These are phyloP conservation scores for Biston betularia DNA, from an alignment of 2,888 invertebrate species.

Conservation along the genomic window DNA sequence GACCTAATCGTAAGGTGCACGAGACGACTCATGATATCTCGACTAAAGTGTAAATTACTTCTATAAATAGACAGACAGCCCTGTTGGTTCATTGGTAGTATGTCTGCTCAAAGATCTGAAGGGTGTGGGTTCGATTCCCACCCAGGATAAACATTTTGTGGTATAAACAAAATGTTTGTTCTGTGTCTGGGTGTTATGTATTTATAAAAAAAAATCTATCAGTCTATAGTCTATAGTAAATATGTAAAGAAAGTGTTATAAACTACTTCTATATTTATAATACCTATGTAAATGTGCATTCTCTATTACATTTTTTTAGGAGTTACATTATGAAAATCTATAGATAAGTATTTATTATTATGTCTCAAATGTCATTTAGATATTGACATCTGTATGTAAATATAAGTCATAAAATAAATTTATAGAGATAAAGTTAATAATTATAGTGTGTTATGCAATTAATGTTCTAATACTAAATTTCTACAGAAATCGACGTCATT, in stretches of 20 bases:
- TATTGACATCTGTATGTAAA: neutral
- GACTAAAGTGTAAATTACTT: neutral
- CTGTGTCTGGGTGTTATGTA: too few species aligned
- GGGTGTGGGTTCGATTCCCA: too few species aligned
- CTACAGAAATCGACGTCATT: slow-evolving; percentile 10
- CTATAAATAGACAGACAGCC: too few species aligned
- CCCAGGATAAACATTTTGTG: too few species aligned
- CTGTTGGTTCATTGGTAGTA: too few species aligned
- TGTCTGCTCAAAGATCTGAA: too few species aligned
- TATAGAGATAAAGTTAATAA: neutral
- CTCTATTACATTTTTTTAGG: neutral
- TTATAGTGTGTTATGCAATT: neutral
- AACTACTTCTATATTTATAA: too few species aligned
- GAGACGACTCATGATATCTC: neutral
- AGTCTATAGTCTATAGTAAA: too few species aligned
- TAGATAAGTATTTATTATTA: neutral
- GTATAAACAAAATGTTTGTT: too few species aligned
- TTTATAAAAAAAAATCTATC: too few species aligned
- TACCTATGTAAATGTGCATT: too few species aligned
- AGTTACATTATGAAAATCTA: neutral
- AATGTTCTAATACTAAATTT: neutral
- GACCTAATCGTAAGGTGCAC: neutral
- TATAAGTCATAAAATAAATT: neutral
- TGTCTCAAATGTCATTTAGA: neutral
- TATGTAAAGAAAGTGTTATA: too few species aligned